Percentiles rank a stretch among this genome's conserved stretches.
phyloP scores from a whole-genome alignment of 2,797 vertebrate species.

The Setipinna tenuifilis region DNA sequence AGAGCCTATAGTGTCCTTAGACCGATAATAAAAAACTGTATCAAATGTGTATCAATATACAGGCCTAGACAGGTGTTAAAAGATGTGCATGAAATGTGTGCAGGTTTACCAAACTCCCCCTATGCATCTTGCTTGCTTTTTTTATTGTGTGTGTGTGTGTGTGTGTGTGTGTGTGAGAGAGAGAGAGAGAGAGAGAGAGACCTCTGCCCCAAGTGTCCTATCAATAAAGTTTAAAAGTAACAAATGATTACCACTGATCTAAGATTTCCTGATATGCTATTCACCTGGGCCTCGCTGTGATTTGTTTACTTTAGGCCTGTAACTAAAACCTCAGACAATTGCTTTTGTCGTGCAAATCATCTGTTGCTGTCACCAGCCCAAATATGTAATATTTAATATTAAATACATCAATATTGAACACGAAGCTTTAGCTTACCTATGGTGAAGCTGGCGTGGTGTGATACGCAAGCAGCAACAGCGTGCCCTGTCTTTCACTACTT shows the following conservation, averaged over 20 bases:
- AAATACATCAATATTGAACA: background rate
- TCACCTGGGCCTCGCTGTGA: background rate
- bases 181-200: background rate
- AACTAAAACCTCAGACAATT: background rate
- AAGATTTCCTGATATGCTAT: background rate
- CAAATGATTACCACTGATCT: background rate
- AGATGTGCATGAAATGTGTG: no score
- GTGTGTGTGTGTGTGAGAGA: background rate
- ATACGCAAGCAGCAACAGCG: background rate
- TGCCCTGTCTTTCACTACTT: background rate
- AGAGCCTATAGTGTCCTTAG: no score
- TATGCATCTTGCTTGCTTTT: no score
- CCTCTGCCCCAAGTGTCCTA: background rate
- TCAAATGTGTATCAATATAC: no score
- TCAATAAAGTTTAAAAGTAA: no score
- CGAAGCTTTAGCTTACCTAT: background rate
- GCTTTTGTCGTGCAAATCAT: background rate
- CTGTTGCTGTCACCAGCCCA: background rate
- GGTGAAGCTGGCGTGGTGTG: background rate
- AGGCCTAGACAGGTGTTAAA: no score
- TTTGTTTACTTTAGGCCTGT: background rate
- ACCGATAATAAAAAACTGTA: no score
- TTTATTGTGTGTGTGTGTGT: background rate
- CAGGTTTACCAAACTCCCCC: no score
- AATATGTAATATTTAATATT: no score